Conservation (phyloP, 2,888 invertebrate genomes). For the Dicyrtomina minuta region DNA sequence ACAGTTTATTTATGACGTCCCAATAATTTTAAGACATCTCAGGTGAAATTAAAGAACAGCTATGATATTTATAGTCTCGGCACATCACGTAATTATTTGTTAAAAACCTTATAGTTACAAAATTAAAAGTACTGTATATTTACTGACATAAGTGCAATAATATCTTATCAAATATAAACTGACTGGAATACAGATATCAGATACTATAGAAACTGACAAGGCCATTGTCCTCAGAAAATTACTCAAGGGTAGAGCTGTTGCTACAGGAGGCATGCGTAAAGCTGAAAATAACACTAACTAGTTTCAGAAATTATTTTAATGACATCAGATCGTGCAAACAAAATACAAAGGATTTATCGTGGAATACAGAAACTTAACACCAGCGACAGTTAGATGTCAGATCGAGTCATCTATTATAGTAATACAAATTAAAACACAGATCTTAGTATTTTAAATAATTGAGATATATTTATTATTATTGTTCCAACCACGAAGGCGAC, state of each 20-base stretch:
- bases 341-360: neutral
- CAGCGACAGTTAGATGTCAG: neutral
- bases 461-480: constrained; percentile 54
- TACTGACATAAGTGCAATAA: neutral
- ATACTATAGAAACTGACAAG: neutral
- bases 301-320: neutral
- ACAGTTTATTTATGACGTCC: neutral
- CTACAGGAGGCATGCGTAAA: too few species aligned
- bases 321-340: neutral
- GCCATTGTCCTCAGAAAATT: too few species aligned
- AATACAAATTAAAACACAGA: neutral
- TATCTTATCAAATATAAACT: neutral
- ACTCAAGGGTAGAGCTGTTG: too few species aligned
- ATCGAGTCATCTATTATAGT: neutral
- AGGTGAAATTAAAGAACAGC: constrained; percentile 1
- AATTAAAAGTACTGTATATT: neutral
- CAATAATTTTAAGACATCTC: neutral
- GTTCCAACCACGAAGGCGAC: constrained; percentile 78
- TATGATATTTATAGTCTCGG: neutral
- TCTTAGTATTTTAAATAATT: neutral
- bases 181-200: neutral
- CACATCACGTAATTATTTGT: neutral
- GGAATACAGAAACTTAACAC: neutral
- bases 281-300: neutral
- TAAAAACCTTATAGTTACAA: neutral